Evolutionary conservation across 2,888 invertebrate genomes (phyloP).

Genomic region (Lasioglossum pauxillum): DNA sequence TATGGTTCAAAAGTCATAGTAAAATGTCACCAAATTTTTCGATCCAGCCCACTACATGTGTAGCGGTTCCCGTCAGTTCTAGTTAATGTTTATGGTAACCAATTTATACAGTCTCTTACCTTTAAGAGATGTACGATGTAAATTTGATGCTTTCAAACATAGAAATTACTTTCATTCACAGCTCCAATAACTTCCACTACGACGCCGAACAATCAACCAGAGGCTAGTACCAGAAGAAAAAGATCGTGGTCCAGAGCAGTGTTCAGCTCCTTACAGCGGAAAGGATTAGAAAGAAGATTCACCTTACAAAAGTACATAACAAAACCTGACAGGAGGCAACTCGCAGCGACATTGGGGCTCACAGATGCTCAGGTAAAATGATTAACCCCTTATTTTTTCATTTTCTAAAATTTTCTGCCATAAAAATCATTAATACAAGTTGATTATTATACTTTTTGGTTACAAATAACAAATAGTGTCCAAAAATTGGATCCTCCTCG

Average conservation of each 20-base stretch:
- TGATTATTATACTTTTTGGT: too few relatives aligned
- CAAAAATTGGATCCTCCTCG: too few relatives aligned
- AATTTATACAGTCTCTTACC: neutral
- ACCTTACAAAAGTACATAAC: slow-evolving; percentile 98
- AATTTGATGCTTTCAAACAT: neutral
- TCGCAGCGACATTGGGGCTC: slow-evolving; percentile 95
- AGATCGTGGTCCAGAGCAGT: slow-evolving; percentile 98
- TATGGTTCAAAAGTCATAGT: too few relatives aligned
- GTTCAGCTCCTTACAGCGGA: slow-evolving; percentile 97
- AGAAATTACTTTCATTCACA: slow-evolving; percentile 9
- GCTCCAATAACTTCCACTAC: slow-evolving; percentile 55
- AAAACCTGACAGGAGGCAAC: slow-evolving; percentile 95
- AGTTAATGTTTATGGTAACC: too few relatives aligned
- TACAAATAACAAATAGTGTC: too few relatives aligned
- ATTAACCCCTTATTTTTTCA: neutral
- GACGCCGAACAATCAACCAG: slow-evolving; percentile 84
- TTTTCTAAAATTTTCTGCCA: too few relatives aligned
- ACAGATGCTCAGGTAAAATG: slow-evolving; percentile 93
- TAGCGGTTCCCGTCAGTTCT: too few relatives aligned
- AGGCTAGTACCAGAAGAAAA: slow-evolving; percentile 90
- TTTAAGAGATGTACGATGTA: neutral
- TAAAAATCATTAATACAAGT: too few relatives aligned
- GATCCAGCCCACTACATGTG: too few relatives aligned
- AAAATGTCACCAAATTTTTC: too few relatives aligned
- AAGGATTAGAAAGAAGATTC: slow-evolving; percentile 96